phyloP scores from a whole-genome alignment of 2,797 vertebrate species.

The Pelodytes ibericus region DNA sequence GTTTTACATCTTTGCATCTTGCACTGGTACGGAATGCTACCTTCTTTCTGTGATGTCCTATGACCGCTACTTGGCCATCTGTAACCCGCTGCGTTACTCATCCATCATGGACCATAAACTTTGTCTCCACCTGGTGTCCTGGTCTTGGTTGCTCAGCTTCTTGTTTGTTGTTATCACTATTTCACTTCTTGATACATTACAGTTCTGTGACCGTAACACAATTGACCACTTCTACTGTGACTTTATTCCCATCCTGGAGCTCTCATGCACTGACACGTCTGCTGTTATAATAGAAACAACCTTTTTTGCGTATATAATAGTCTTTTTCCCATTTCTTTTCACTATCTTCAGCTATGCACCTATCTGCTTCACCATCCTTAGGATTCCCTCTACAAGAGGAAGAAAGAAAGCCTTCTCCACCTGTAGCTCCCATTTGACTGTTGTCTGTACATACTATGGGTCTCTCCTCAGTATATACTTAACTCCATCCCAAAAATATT shows the following conservation, averaged over 20 bases:
- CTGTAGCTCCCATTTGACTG: constrained; percentile 35
- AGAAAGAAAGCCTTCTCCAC: constrained; percentile 35
- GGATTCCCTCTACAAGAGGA: constrained; percentile 14
- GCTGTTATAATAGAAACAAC: constrained; percentile 6
- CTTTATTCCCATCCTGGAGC: constrained; percentile 8
- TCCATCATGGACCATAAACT: constrained; percentile 7
- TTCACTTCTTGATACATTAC: neutral
- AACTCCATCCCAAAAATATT: constrained; percentile 9
- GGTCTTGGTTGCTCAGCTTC: constrained; percentile 20
- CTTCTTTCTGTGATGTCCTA: constrained; percentile 33
- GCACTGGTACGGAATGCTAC: constrained; percentile 26
- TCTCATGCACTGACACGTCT: constrained; percentile 26
- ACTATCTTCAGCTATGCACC: constrained; percentile 12
- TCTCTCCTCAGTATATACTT: constrained; percentile 25
- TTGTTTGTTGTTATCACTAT: neutral
- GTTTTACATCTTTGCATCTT: constrained; percentile 22
- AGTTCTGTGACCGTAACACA: constrained; percentile 2
- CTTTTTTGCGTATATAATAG: constrained; percentile 17
- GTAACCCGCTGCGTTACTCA: constrained; percentile 16
- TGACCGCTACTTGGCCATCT: constrained; percentile 43
- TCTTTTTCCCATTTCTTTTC: constrained; percentile 10
- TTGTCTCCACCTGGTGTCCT: neutral
- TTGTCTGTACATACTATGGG: constrained; percentile 24
- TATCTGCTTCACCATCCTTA: constrained; percentile 17
- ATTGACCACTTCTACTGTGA: constrained; percentile 38